Evolutionary conservation across 1,140 invertebrate genomes (phyloP).

Genomic region (Drosophila orena): DNA sequence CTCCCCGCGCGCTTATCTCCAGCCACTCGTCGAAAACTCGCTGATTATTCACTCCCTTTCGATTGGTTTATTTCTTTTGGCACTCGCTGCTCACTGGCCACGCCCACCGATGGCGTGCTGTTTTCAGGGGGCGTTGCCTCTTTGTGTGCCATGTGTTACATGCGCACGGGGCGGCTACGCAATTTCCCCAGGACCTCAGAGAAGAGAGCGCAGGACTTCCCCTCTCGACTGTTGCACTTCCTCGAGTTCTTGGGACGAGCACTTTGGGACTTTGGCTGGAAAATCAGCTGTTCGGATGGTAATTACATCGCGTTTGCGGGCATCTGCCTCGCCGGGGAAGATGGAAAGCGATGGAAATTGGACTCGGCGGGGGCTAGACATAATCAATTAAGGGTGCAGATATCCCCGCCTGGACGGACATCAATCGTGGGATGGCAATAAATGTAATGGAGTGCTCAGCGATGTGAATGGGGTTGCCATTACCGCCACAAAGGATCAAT

Average conservation of each 20-base stretch:
- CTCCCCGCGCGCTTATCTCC: conserved; percentile 60
- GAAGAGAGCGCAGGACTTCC: conserved; percentile 37
- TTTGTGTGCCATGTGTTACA: conserved; percentile 30
- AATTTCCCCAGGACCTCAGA: conserved; percentile 53
- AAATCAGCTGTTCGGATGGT: conserved; percentile 64
- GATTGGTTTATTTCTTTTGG: conserved; percentile 49
- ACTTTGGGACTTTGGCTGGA: conserved; percentile 15
- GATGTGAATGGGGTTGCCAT: background rate
- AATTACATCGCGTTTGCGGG: conserved; percentile 20
- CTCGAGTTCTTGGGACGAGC: conserved; percentile 34
- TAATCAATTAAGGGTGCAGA: conserved; percentile 35
- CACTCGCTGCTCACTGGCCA: conserved; percentile 59
- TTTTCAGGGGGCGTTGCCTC: conserved; percentile 44
- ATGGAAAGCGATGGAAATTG: conserved; percentile 25
- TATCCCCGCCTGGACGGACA: background rate
- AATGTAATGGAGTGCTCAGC: background rate
- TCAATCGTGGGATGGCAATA: conserved; percentile 1
- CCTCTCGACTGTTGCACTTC: conserved; percentile 62
- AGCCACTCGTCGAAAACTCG: conserved; percentile 67
- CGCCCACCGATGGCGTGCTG: conserved; percentile 30
- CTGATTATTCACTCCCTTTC: conserved; percentile 13
- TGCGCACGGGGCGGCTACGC: conserved; percentile 61
- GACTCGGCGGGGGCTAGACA: conserved; percentile 19
- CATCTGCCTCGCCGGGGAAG: background rate
- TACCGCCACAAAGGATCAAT: background rate